Evolutionary conservation across 1,140 invertebrate genomes (phyloP).

Genomic region (Proctacanthus coquilletti): DNA sequence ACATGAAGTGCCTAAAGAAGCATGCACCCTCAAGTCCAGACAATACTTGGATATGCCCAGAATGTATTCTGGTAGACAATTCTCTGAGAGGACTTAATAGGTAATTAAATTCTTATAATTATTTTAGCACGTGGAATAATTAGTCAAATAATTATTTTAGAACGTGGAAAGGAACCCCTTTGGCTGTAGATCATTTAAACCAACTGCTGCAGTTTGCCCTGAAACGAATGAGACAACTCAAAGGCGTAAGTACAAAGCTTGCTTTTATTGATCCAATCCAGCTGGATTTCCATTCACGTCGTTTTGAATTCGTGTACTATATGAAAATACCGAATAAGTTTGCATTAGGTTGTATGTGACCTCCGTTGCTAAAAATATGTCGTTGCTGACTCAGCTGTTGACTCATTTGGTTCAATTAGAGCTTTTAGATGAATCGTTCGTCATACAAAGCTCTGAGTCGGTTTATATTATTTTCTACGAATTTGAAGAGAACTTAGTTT

Average conservation of each 20-base stretch:
- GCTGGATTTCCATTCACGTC: too few relatives aligned
- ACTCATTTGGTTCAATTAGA: too few relatives aligned
- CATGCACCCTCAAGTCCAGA: constrained; percentile 35
- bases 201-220: constrained; percentile 20
- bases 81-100: constrained; percentile 56
- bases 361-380: too few relatives aligned
- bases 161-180: constrained; percentile 17
- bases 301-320: too few relatives aligned
- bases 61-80: constrained; percentile 63
- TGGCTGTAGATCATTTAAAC: constrained; percentile 22
- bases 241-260: constrained; percentile 22
- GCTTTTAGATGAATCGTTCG: too few relatives aligned
- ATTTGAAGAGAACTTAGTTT: too few relatives aligned
- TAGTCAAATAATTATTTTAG: constrained; percentile 3
- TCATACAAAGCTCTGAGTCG: too few relatives aligned
- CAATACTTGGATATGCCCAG: constrained; percentile 67
- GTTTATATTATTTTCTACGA: too few relatives aligned
- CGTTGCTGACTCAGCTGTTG: too few relatives aligned
- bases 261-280: too few relatives aligned
- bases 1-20: constrained; percentile 56
- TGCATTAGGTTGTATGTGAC: too few relatives aligned
- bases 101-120: constrained; percentile 9
- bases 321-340: too few relatives aligned
- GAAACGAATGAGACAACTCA: constrained; percentile 22
- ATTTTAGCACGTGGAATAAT: constrained; percentile 1